Conservation (phyloP, 2,797 vertebrate genomes). For the Lacerta bilineata region DNA sequence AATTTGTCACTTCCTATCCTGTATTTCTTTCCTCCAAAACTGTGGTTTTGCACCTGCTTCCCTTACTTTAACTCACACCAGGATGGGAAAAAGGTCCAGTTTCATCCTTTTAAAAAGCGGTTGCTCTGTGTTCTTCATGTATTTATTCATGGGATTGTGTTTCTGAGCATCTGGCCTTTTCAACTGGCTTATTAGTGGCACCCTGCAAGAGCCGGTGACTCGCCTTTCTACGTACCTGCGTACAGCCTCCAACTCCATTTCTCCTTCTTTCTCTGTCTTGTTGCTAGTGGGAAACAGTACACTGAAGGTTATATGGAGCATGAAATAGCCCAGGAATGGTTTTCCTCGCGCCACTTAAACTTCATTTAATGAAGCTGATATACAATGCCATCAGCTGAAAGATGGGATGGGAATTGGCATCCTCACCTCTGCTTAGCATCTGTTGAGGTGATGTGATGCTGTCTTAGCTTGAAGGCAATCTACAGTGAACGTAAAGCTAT, state of each 20-base stretch:
- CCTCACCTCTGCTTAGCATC: constrained; percentile 62
- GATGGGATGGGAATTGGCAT: constrained; percentile 65
- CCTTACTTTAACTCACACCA: not conserved
- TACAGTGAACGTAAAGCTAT: constrained; percentile 36
- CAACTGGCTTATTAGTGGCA: constrained; percentile 9
- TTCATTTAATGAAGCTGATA: constrained; percentile 77
- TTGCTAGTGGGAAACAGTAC: constrained; percentile 65
- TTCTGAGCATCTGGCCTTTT: constrained; percentile 19
- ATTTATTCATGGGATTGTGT: constrained; percentile 39
- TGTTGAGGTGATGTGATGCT: constrained; percentile 61
- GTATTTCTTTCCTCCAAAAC: not conserved
- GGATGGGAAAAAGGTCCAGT: not conserved
- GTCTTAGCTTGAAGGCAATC: constrained; percentile 53
- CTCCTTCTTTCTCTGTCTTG: constrained; percentile 51
- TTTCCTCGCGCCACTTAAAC: constrained; percentile 69
- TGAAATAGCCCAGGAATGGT: constrained; percentile 76
- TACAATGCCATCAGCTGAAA: constrained; percentile 72
- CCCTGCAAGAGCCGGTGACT: not conserved
- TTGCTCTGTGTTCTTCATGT: not conserved
- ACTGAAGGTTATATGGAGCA: constrained; percentile 66
- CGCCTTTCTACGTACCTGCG: constrained; percentile 39
- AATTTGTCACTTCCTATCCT: constrained; percentile 16
- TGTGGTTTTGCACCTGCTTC: not conserved
- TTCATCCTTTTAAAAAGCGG: constrained; percentile 19
- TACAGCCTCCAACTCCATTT: constrained; percentile 16